Percentiles rank a stretch among this genome's conserved stretches.
phyloP scores from a whole-genome alignment of 2,113 vertebrate genomes.

The Pedionomus torquatus region DNA sequence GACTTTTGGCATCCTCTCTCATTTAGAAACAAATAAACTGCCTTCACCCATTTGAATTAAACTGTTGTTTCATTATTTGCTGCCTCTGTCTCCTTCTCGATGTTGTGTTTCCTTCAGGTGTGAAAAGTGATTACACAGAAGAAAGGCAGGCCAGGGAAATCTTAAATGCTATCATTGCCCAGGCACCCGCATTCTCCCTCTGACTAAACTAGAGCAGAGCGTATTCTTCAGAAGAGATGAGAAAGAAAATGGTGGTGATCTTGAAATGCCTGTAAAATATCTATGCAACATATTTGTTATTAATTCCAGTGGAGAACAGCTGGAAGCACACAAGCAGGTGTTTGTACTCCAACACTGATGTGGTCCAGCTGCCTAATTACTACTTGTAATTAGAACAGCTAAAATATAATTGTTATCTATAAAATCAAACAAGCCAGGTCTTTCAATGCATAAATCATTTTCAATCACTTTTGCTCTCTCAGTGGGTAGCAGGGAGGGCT shows the following conservation, averaged over 20 bases:
- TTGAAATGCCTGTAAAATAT: background rate
- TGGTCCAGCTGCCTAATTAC: constrained; percentile 10
- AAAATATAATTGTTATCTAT: background rate
- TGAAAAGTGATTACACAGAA: constrained; percentile 19
- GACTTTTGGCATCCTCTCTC: constrained; percentile 44
- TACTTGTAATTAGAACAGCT: background rate
- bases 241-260: background rate
- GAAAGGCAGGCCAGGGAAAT: background rate
- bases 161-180: background rate
- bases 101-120: background rate
- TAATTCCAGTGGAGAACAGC: background rate
- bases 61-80: constrained; percentile 35
- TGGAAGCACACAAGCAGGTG: background rate
- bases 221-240: background rate
- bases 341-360: background rate
- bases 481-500: background rate
- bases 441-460: rapidly evolving
- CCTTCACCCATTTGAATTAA: constrained; percentile 55
- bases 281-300: background rate
- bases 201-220: background rate
- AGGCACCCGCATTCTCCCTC: background rate
- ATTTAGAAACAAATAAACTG: constrained; percentile 44
- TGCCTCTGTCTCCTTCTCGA: background rate
- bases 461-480: background rate
- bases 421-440: background rate